Evolutionary conservation across 64 coral and sea anemone species (phyloP), one percentile per base, ranked within the genome.

Genomic region (Montipora cactus): DNA sequence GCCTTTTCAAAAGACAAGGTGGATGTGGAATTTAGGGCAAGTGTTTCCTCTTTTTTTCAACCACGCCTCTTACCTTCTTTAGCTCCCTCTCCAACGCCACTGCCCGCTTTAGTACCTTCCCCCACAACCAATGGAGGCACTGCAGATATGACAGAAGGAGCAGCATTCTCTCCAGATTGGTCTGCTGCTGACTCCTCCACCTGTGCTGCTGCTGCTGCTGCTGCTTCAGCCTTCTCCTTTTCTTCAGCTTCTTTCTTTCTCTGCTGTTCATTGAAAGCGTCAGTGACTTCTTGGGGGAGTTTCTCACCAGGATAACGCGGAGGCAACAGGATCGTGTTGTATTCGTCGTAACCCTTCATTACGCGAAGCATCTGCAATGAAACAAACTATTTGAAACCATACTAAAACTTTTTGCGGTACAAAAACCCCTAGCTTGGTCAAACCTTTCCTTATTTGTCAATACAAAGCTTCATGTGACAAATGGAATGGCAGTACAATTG

Each of bases 291-390:
- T 79, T 91, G 76, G 15, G 97, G 97, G 19, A 99, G 87, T 79
- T 96, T 94, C 44, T 89, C 49, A 6, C 97, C 97, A 74, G 97
- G 91, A 37, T 96, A 78, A 3, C 97, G 82, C 37, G 97, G 97
- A 23, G 97, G 97, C 19, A 99, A 83, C 44, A 99, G 81, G 66
- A 99, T 99, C 6, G 95, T 99, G 55, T 99, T 99, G 86, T 96
- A 96, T 81, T 99, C 97, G 76, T 99, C 97, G 82, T 99, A 99
- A n/a, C 97, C 97, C 74, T 99, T 99, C 95, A 99, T 96, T 16
- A 83, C 89, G 57, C 97, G 92, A 20, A 99, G 85, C 55, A 99
- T 96, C 97, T 98, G 64, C 3, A 84, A 80, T 19, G 11, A 75
- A 51, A 87, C 15, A 14, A 72, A 21, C 28, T 0, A n/a, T 37